Percentiles rank a stretch among this genome's conserved stretches.
Evolutionary conservation across 2,113 vertebrate genomes (phyloP).

Genomic region (Axis porcinus): DNA sequence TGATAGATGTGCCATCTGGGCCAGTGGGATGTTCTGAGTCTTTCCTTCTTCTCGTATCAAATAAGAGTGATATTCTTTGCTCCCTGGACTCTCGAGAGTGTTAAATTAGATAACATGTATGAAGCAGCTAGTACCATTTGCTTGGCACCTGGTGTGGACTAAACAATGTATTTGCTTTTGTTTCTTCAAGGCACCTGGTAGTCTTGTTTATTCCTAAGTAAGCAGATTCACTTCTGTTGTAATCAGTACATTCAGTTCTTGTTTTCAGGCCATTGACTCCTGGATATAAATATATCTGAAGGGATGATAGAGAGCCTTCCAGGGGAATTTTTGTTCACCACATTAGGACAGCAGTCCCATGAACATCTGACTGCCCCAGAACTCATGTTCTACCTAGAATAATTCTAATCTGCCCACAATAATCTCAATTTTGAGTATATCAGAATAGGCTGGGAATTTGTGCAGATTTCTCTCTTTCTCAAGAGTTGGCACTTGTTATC

Average conservation of each 20-base stretch:
- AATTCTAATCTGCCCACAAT: neutral
- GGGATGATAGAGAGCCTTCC: neutral
- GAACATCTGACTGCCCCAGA: neutral
- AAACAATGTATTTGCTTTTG: neutral
- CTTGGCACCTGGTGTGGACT: neutral
- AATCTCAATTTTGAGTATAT: neutral
- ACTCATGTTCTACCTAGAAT: neutral
- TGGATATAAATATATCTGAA: neutral
- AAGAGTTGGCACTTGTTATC: slow-evolving; percentile 25
- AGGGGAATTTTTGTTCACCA: neutral
- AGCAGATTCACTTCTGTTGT: neutral
- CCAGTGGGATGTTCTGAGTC: neutral
- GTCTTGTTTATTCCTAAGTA: neutral
- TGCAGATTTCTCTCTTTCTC: neutral
- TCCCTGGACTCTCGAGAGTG: neutral
- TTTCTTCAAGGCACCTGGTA: neutral
- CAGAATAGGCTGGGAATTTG: neutral
- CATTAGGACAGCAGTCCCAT: neutral
- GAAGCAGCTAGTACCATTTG: neutral
- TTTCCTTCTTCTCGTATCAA: neutral
- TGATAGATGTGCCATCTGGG: accelerated
- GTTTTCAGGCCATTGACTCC: neutral
- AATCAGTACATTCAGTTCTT: slow-evolving; percentile 10
- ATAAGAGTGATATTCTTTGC: neutral
- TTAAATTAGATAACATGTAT: neutral